Evolutionary conservation across 37 sponge, comb jelly and placozoan species (phyloP), one percentile per base, ranked within the genome.

Genomic region (Geodia barretti): DNA sequence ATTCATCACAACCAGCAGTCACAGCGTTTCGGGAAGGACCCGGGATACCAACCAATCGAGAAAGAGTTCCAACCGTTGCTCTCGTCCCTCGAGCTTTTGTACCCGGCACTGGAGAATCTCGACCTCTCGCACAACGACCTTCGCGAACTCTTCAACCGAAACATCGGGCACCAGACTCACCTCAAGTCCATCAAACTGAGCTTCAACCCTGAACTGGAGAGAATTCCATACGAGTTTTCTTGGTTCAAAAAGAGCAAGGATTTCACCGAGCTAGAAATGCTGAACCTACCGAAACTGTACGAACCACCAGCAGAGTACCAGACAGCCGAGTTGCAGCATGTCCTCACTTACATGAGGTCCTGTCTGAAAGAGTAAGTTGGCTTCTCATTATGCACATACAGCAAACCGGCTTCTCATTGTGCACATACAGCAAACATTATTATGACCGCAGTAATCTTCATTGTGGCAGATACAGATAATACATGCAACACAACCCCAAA

Each of bases 301-400:
- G 81, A 90, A 4, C 91, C 91, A 24, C 95, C 95, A 4, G 26
- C 47, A 30, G 85, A 94, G 71, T 90, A 87, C 73, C 81, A 82
- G 40, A 41, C 41, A 0, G 79, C 39, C 58, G 62, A 39, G 3
- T 73, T 84, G 41, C 73, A 41, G 32, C 88, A 84, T 29, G 76
- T 94, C 58, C 75, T 94, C 62, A 62, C 79, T 37, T 94, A 94
- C 80, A 86, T 90, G 78, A 87, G 91, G 32, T 87, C 95, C 23
- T 26, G 77, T 29, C 88, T 94, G 59, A 94, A 90, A 43, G 75
- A 87, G 87, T 90, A 68, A 90, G 95, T 94, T 26, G 34, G 34
- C 20, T 71, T 58, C 3, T n/a, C n/a, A n/a, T n/a, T n/a, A n/a
- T n/a, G n/a, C n/a, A n/a, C n/a, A n/a, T n/a, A n/a, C n/a, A n/a